Base-by-base conservation (phyloP, 2,888 invertebrate species). In the Aphidoletes aphidimyza region DNA sequence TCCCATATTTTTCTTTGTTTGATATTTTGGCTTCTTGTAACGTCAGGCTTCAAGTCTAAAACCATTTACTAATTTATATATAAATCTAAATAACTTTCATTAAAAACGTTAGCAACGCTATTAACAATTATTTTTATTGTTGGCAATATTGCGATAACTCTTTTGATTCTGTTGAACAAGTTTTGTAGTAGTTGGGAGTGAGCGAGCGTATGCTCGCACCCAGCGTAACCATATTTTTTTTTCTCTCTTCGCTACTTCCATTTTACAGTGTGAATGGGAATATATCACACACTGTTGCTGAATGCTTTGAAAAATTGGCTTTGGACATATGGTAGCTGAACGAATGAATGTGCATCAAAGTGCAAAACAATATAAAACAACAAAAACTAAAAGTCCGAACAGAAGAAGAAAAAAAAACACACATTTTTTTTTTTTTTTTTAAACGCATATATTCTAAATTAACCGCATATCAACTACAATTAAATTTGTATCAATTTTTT, bases 101-200 rank as follows among this genome's bases (percentile, higher is more conserved):
- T 84, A 84, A 84, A 84, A 84, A 42, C 84, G 84, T 59, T 84
- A 84, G 84, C 84, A 84, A 54, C 26, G 69, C 84, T 47, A 84
- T 84, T 84, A 83, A 59, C 84, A 84, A 84, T 84, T 84, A 84
- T 84, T 84, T 37, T 69, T 84, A 84, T 84, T 84, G 84, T 83
- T 83, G 42, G 83, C 83, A 42, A 39, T 83, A 45, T n/a, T 26
- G 83, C 83, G 39, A 83, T 83, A 42, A 45, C 39, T 42, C 37
- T 22, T 37, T 69, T 30, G 42, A 42, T 42, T 6, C 42, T 42
- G 8, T 42, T n/a, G n/a, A n/a, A n/a, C n/a, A n/a, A n/a, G n/a
- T n/a, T n/a, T n/a, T n/a, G n/a, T n/a, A n/a, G n/a, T n/a, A n/a
- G n/a, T n/a, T n/a, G n/a, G n/a, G n/a, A n/a, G n/a, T n/a, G n/a